Evolutionary conservation across 2,797 vertebrate species (phyloP), one percentile per base, ranked within the genome.

Genomic region (Chaetophractus vellerosus): DNA sequence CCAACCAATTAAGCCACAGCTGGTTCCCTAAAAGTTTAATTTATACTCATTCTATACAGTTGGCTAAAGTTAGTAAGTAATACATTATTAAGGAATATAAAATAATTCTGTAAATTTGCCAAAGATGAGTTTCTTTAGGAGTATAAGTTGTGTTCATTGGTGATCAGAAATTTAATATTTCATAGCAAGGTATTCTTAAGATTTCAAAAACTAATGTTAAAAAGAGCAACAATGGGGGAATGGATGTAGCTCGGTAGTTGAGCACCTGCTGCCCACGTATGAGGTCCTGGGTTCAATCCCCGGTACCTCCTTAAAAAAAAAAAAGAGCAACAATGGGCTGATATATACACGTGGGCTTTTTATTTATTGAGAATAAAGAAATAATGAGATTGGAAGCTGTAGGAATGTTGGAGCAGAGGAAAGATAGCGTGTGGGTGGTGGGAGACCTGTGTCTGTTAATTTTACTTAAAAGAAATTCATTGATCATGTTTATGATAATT

Each of bases 141-240:
- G 5, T 64, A 16, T 82, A 59, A 38, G 23, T 76, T 90, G 33
- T 1, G 33, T 84, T 90, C 41, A 38, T 38, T 69, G 45, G 59
- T 61, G 61, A 68, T 78, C 31, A 79, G 45, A 55, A 80, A 55
- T 69, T 71, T 80, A 81, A 45, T 88, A 74, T 89, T 93, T 79
- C 31, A 45, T 84, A 31, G 23, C 52, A 71, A 71, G 7, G 0
- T 88, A 63, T 81, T 93, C 90, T 83, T 83, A 78, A 24, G 55
- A 57, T 80, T 90, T 79, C 11, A 80, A 31, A 80, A 80, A 72
- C 15, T 59, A 81, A 94, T 63, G 5, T 50, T 90, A n/a, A 69
- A 69, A 86, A 63, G 36, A 57, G 28, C 7, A 89, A 85, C 15
- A 52, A 9, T 52, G 50, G 50, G 12, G 16, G 12, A 52, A 3